Percentiles rank a stretch among this genome's conserved stretches.
Conservation (phyloP, 2,888 invertebrate genomes). For the Thelaira solivaga region DNA sequence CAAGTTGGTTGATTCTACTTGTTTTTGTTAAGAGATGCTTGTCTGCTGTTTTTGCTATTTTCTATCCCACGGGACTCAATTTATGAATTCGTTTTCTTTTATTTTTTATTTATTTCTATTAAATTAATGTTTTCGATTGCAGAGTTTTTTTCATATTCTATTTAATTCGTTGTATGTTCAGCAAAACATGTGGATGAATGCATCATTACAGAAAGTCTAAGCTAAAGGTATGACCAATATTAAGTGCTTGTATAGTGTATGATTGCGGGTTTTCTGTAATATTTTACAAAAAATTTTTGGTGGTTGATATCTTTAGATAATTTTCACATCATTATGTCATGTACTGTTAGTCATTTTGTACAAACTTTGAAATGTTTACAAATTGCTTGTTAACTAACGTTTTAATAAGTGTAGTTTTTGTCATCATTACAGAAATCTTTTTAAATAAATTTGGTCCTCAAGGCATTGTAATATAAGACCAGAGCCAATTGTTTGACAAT, state of each 20-base stretch:
- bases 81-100: constrained; percentile 72
- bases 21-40: background rate
- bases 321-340: constrained; percentile 58
- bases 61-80: constrained; percentile 74
- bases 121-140: constrained; percentile 72
- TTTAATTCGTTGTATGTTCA: constrained; percentile 17
- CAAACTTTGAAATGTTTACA: constrained; percentile 18
- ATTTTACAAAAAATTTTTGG: constrained; percentile 33
- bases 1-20: constrained; percentile 66
- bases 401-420: constrained; percentile 51
- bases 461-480: constrained; percentile 52
- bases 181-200: background rate
- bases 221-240: constrained; percentile 43
- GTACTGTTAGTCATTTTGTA: constrained; percentile 27
- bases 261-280: constrained; percentile 54
- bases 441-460: constrained; percentile 33
- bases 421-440: constrained; percentile 20
- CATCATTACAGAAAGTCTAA: background rate
- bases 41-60: background rate
- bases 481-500: background rate
- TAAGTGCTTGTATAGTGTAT: constrained; percentile 44
- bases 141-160: constrained; percentile 50
- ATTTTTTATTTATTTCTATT: no score
- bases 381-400: constrained; percentile 37
- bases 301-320: constrained; percentile 43